These are phyloP conservation scores for Propithecus perrieri DNA, from an alignment of 2,797 vertebrate genomes.

Conservation along the genomic window DNA sequence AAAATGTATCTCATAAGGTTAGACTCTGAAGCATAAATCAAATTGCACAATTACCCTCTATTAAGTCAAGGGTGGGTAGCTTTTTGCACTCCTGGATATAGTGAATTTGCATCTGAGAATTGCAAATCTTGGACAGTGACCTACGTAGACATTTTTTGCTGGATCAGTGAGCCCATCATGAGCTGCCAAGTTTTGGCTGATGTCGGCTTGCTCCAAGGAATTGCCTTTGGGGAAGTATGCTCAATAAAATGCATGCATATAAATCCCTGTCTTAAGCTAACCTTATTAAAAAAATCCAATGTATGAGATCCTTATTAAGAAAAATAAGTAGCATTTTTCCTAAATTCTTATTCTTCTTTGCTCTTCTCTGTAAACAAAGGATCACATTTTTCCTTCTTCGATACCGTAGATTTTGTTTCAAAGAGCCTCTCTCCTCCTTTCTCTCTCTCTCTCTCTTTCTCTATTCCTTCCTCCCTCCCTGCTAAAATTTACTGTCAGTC, in stretches of 20 bases:
- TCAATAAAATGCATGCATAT: not conserved
- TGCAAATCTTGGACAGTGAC: too few species aligned
- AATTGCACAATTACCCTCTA: not conserved
- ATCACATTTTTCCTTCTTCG: not conserved
- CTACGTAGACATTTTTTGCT: not conserved
- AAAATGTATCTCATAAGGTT: not conserved
- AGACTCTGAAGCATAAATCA: not conserved
- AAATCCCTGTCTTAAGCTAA: not conserved
- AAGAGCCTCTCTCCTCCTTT: not conserved
- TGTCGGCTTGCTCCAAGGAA: not conserved
- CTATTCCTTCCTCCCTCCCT: not conserved
- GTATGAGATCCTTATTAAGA: not conserved
- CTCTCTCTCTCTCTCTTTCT: not conserved
- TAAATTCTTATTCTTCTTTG: not conserved
- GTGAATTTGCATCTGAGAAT: not conserved
- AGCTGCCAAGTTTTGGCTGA: not conserved
- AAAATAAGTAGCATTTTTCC: not conserved
- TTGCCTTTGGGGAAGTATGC: not conserved
- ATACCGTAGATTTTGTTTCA: not conserved
- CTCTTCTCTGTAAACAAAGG: not conserved
- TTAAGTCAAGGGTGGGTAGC: not conserved
- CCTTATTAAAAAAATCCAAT: not conserved
- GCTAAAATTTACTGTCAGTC: not conserved
- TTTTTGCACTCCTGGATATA: not conserved
- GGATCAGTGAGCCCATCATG: not conserved